Conservation (phyloP, 2,797 vertebrate species). For the Chelon labrosus region DNA sequence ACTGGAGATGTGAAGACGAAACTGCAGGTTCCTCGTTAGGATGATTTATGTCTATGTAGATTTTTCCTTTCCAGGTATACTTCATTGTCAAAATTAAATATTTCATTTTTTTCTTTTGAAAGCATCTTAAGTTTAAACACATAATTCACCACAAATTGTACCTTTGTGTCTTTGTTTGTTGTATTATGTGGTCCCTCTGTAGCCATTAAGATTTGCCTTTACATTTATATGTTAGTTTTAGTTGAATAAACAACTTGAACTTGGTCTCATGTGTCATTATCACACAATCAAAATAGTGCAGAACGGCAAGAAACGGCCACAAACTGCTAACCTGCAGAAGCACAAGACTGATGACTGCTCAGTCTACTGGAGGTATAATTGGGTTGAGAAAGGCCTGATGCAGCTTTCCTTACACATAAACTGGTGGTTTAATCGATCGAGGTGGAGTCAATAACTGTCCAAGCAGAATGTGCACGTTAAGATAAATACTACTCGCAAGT, state of each 20-base stretch:
- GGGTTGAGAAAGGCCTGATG: slow-evolving; percentile 51
- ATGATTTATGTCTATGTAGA: neutral
- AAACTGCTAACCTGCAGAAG: slow-evolving; percentile 20
- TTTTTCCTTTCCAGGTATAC: neutral
- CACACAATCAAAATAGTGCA: slow-evolving; percentile 37
- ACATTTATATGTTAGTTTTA: neutral
- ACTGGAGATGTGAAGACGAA: neutral
- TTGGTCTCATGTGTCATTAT: slow-evolving; percentile 2
- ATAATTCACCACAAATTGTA: no score
- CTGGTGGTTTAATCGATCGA: slow-evolving; percentile 49
- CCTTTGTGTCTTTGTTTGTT: no score
- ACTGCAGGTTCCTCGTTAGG: neutral
- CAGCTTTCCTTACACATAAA: slow-evolving; percentile 48
- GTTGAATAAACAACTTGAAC: neutral
- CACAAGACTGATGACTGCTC: slow-evolving; percentile 42
- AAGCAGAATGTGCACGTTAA: slow-evolving; percentile 21
- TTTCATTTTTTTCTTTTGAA: no score
- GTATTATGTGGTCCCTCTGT: no score
- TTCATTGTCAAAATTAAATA: neutral
- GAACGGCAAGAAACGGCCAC: slow-evolving; percentile 4
- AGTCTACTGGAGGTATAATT: slow-evolving; percentile 33
- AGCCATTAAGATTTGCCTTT: neutral
- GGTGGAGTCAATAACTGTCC: slow-evolving; percentile 20
- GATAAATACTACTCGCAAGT: slow-evolving; percentile 3
- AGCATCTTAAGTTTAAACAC: no score